These are phyloP conservation scores for Ectropis grisescens DNA, from an alignment of 1,140 invertebrate species.

Conservation along the genomic window DNA sequence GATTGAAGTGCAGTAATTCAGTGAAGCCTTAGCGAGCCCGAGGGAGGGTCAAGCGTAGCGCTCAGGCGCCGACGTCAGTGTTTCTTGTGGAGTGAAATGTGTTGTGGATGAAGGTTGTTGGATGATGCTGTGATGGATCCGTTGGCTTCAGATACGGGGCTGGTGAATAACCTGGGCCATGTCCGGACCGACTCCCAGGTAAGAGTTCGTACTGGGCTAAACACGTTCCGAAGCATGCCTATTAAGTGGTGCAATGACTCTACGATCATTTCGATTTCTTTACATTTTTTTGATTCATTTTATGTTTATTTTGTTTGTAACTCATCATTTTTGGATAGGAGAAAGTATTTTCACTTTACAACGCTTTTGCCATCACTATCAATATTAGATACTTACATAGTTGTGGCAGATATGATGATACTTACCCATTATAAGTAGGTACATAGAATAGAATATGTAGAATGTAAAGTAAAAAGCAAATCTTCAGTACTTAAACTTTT, in stretches of 20 bases:
- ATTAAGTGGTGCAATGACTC: constrained; percentile 55
- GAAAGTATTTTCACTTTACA: no score
- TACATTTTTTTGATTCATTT: constrained; percentile 16
- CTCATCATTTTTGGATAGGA: no score
- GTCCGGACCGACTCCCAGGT: constrained; percentile 65
- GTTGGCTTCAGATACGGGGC: constrained; percentile 56
- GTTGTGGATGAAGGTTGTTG: constrained; percentile 21
- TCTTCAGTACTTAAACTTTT: no score
- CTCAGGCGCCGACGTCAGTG: no score
- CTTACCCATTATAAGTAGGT: no score
- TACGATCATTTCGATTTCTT: constrained; percentile 54
- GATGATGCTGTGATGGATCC: constrained; percentile 46
- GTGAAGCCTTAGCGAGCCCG: constrained; percentile 44
- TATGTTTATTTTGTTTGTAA: background rate
- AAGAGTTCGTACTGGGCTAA: constrained; percentile 46
- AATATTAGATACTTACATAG: no score
- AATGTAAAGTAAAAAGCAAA: no score
- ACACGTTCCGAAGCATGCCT: constrained; percentile 54
- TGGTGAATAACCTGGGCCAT: constrained; percentile 66
- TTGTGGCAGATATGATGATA: no score
- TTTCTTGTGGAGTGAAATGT: no score
- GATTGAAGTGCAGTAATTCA: constrained; percentile 27
- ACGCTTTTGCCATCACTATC: no score
- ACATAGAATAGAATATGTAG: no score
- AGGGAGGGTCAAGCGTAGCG: no score